Conservation (phyloP, 2,888 invertebrate species). For the Hypomecis punctinalis region DNA sequence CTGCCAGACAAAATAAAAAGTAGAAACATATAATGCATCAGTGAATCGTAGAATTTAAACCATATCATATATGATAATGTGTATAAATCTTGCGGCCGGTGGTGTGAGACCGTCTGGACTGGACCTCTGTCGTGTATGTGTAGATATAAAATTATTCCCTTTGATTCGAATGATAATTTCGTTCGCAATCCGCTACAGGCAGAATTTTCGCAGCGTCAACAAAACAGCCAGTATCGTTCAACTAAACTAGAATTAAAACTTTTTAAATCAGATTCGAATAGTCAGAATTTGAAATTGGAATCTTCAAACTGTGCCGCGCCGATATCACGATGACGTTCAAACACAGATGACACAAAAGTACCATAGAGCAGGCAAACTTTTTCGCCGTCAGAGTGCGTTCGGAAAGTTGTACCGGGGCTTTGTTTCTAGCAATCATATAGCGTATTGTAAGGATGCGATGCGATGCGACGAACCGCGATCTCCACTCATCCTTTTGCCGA, state of each 20-base stretch:
- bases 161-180: slow-evolving; percentile 84
- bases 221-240: slow-evolving; percentile 48
- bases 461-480: slow-evolving; percentile 62
- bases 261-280: not conserved
- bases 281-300: slow-evolving; percentile 31
- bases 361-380: slow-evolving; percentile 68
- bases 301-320: slow-evolving; percentile 32
- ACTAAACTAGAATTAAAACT: too few species aligned
- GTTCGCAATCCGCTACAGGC: slow-evolving; percentile 60
- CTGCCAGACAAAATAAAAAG: slow-evolving; percentile 73
- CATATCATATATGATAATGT: slow-evolving; percentile 42
- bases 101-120: slow-evolving; percentile 75
- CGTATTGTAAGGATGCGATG: slow-evolving; percentile 83
- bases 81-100: slow-evolving; percentile 78
- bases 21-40: slow-evolving; percentile 74
- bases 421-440: slow-evolving; percentile 79
- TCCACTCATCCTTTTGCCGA: slow-evolving; percentile 73
- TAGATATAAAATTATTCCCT: slow-evolving; percentile 84
- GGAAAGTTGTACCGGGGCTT: slow-evolving; percentile 70
- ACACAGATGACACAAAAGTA: slow-evolving; percentile 57
- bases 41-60: slow-evolving; percentile 71
- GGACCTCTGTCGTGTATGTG: slow-evolving; percentile 66
- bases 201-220: slow-evolving; percentile 64
- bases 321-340: slow-evolving; percentile 45
- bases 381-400: slow-evolving; percentile 64